Evolutionary conservation across 2,888 invertebrate genomes (phyloP).

Genomic region (Lasioglossum vierecki): DNA sequence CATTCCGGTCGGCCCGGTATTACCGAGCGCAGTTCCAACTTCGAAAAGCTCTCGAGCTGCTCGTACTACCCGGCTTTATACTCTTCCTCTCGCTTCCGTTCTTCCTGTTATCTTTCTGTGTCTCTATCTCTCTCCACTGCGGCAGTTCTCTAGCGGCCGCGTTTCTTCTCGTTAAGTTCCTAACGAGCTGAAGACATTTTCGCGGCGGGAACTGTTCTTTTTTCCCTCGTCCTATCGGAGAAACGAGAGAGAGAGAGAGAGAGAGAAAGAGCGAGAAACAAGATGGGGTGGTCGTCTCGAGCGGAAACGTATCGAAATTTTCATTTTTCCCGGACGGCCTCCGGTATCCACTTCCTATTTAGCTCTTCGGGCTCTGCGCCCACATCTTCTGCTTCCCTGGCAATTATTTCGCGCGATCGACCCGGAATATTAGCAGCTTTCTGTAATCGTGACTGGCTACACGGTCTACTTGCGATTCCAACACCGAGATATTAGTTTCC

Average conservation of each 20-base stretch:
- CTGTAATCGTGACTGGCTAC: neutral
- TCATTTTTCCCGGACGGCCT: constrained; percentile 10
- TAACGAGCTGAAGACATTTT: constrained; percentile 74
- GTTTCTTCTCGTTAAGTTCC: constrained; percentile 74
- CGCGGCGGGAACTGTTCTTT: constrained; percentile 36
- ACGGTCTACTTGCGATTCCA: neutral
- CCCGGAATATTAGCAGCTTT: constrained; percentile 5
- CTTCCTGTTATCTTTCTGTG: neutral
- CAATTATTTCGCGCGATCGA: constrained; percentile 7
- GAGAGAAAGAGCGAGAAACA: neutral
- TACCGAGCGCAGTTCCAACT: constrained; percentile 55
- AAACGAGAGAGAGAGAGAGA: constrained; percentile 18
- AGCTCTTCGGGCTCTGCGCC: neutral
- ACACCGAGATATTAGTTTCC: neutral
- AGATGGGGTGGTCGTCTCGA: neutral
- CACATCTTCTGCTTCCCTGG: neutral
- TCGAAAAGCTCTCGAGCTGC: constrained; percentile 59
- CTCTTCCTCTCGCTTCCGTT: constrained; percentile 17
- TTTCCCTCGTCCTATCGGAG: constrained; percentile 4
- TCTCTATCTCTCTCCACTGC: neutral
- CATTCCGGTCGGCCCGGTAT: constrained; percentile 54
- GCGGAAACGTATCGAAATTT: constrained; percentile 38
- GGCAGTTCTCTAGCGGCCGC: constrained; percentile 17
- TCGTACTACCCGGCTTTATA: constrained; percentile 40
- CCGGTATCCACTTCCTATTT: neutral